Percentiles rank a stretch among this genome's conserved stretches.
Conservation (phyloP, 1,140 invertebrate genomes). For the Anastrepha ludens region DNA sequence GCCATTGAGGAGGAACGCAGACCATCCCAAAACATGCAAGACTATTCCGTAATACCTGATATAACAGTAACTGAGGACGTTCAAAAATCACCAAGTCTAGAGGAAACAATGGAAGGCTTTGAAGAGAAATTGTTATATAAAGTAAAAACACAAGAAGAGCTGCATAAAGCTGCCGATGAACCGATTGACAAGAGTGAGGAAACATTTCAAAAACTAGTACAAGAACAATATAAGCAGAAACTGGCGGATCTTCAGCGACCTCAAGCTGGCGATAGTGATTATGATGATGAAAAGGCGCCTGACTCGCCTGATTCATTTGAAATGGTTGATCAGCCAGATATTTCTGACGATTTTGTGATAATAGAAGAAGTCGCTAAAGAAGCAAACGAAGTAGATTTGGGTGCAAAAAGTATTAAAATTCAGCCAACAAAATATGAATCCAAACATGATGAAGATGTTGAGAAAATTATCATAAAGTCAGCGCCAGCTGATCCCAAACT, state of each 20-base stretch:
- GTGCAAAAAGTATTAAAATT: constrained; percentile 87
- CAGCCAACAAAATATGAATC: constrained; percentile 76
- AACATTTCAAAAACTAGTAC: constrained; percentile 70
- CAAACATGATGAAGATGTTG: constrained; percentile 83
- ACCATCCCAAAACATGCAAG: constrained; percentile 71
- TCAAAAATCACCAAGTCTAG: constrained; percentile 66
- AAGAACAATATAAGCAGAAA: constrained; percentile 71
- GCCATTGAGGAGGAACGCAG: constrained; percentile 73
- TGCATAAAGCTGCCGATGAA: constrained; percentile 67
- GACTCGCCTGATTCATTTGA: constrained; percentile 94
- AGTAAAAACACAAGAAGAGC: constrained; percentile 69
- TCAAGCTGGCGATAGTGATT: constrained; percentile 65
- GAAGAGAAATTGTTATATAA: constrained; percentile 70
- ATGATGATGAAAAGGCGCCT: constrained; percentile 77
- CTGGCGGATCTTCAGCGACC: constrained; percentile 73
- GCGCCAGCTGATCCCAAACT: constrained; percentile 76
- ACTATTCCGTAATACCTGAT: constrained; percentile 78
- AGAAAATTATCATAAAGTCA: constrained; percentile 82
- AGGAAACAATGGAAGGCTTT: constrained; percentile 62
- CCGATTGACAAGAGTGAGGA: constrained; percentile 68
- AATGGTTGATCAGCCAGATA: constrained; percentile 88
- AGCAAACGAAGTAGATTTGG: constrained; percentile 85
- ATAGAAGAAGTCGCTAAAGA: constrained; percentile 90
- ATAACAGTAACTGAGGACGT: constrained; percentile 83
- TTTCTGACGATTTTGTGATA: constrained; percentile 90